A percentile compares a stretch with the other conserved stretches of the same genome.
phyloP scores from a whole-genome alignment of 1,140 invertebrate genomes.

The Steinernema khuongi region DNA sequence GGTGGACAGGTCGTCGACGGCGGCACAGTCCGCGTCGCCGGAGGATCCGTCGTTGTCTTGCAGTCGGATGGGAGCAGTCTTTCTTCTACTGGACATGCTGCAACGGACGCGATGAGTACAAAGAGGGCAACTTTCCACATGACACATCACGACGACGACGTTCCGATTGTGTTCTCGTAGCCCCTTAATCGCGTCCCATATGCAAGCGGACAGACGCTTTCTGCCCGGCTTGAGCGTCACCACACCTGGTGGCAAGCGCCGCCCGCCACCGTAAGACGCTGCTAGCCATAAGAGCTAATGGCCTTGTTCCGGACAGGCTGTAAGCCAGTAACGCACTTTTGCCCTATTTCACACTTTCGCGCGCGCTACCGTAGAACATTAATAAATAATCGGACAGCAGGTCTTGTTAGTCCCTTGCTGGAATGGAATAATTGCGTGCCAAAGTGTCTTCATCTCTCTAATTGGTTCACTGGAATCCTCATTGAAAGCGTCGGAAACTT shows the following conservation, averaged over 20 bases:
- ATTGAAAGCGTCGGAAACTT: not conserved
- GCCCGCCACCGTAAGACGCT: constrained; percentile 10
- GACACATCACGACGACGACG: not conserved
- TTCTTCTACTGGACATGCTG: constrained; percentile 26
- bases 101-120: not conserved
- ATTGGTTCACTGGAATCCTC: not conserved
- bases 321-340: not conserved
- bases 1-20: not conserved
- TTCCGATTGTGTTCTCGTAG: not conserved
- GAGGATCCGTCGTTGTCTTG: constrained; percentile 11
- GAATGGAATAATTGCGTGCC: constrained; percentile 14
- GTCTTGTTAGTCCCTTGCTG: not conserved
- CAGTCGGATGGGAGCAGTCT: constrained; percentile 13
- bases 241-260: not conserved
- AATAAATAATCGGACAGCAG: constrained; percentile 13
- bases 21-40: not conserved
- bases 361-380: not conserved
- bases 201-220: not conserved
- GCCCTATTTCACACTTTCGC: not conserved
- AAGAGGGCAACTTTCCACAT: not conserved
- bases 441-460: not conserved
- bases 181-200: not conserved
- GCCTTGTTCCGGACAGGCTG: constrained; percentile 3
- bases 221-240: not conserved
- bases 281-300: constrained; percentile 13